phyloP scores from a whole-genome alignment of 2,113 vertebrate genomes.

The Cepphus grylle region DNA sequence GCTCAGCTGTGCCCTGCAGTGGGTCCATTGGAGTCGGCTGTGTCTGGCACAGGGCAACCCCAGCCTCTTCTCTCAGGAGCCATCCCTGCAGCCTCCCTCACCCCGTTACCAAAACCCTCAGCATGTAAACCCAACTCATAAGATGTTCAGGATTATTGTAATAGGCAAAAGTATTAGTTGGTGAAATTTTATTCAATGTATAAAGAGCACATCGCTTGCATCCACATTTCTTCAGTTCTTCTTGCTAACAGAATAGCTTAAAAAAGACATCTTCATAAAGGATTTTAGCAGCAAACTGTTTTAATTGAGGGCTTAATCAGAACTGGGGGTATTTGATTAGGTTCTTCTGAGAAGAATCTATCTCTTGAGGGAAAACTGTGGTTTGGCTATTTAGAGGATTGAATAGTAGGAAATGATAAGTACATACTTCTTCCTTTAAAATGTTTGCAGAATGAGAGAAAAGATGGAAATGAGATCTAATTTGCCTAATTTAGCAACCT shows the following conservation, averaged over 20 bases:
- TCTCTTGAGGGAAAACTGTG: not conserved
- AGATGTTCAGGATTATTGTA: not conserved
- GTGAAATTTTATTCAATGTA: not conserved
- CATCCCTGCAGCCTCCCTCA: accelerated
- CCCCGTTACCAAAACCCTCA: not conserved
- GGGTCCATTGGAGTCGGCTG: not conserved
- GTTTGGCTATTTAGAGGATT: not conserved
- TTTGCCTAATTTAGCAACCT: not conserved
- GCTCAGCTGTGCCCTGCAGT: not conserved
- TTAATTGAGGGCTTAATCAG: not conserved
- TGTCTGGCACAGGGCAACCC: not conserved
- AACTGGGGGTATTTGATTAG: not conserved
- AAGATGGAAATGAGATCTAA: not conserved
- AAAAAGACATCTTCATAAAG: not conserved
- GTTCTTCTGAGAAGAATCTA: not conserved
- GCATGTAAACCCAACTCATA: not conserved
- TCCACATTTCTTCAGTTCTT: not conserved
- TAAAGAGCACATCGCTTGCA: not conserved
- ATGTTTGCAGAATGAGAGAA: not conserved
- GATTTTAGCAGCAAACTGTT: not conserved
- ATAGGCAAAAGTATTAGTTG: not conserved
- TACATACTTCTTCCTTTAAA: not conserved
- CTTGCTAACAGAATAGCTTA: not conserved
- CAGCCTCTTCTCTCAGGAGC: not conserved
- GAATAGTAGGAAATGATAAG: not conserved